Percentiles rank a stretch among this genome's conserved stretches.
These are phyloP conservation scores for Rhadinocentrus ornatus DNA, from an alignment of 2,797 vertebrate genomes.

Conservation along the genomic window DNA sequence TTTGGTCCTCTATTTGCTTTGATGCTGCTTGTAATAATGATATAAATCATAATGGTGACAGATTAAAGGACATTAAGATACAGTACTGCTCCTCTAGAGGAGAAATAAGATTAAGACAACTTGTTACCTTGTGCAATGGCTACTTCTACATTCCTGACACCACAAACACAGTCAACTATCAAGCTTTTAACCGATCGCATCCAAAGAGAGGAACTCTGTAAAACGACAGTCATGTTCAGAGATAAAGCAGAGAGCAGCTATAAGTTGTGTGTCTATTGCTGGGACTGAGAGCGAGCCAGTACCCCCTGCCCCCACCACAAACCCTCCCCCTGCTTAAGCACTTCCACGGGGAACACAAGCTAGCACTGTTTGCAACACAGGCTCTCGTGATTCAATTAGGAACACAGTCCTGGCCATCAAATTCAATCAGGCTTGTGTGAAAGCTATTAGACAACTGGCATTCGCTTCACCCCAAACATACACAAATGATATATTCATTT, in stretches of 20 bases:
- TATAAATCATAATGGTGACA: conserved; percentile 32
- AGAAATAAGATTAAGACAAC: conserved; percentile 47
- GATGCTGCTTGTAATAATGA: conserved; percentile 42
- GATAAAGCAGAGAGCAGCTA: conserved; percentile 51
- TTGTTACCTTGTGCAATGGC: conserved; percentile 37
- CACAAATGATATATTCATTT: conserved; percentile 81
- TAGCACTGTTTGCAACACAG: conserved; percentile 74
- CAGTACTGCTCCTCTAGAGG: conserved; percentile 19
- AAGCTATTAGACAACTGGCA: conserved; percentile 85
- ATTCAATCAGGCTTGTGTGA: conserved; percentile 86
- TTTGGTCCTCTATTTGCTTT: conserved; percentile 45
- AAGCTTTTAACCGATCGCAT: conserved; percentile 46
- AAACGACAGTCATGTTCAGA: conserved; percentile 51
- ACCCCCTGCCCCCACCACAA: conserved; percentile 9
- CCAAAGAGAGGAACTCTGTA: conserved; percentile 55
- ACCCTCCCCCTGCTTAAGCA: conserved; percentile 25
- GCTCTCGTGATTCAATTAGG: conserved; percentile 84
- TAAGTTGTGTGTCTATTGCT: conserved; percentile 54
- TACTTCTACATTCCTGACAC: conserved; percentile 21
- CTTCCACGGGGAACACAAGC: conserved; percentile 69
- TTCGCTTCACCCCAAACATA: conserved; percentile 72
- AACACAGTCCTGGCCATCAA: conserved; percentile 71
- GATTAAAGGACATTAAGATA: conserved; percentile 42
- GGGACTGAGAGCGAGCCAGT: conserved; percentile 33
- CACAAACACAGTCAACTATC: conserved; percentile 22